Conservation (phyloP, 2,113 vertebrate species). For the Pseudopodoces humilis region DNA sequence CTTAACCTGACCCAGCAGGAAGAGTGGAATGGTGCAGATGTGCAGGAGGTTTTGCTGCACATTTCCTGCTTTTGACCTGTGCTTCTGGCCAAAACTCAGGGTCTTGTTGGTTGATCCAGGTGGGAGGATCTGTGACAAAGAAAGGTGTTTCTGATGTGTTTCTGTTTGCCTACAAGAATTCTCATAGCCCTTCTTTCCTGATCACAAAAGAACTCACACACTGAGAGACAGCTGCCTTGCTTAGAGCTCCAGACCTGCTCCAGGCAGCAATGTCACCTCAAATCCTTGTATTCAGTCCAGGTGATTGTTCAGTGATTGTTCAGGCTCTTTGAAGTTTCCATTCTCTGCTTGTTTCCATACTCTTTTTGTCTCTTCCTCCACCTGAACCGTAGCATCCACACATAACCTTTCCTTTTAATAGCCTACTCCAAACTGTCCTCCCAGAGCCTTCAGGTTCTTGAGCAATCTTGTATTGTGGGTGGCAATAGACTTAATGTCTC, state of each 20-base stretch:
- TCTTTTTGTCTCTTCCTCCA: conserved; percentile 10
- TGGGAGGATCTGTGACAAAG: not conserved
- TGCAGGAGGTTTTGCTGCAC: conserved; percentile 7
- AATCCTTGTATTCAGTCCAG: conserved; percentile 12
- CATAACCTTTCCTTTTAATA: not conserved
- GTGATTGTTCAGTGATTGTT: conserved; percentile 21
- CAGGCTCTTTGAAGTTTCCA: conserved; percentile 38
- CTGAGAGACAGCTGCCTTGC: not conserved
- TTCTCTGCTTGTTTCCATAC: conserved; percentile 1
- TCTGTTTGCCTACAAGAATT: not conserved
- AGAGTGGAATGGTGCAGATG: not conserved
- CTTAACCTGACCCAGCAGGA: not conserved
- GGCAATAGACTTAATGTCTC: conserved; percentile 41
- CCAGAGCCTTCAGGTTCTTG: conserved; percentile 45
- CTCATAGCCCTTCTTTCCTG: not conserved
- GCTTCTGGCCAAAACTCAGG: not conserved
- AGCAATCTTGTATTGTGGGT: conserved; percentile 23
- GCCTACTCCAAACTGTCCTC: not conserved
- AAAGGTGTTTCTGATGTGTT: not conserved
- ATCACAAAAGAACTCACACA: not conserved
- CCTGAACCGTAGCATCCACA: not conserved
- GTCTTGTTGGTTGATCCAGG: not conserved
- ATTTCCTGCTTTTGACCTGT: conserved; percentile 10
- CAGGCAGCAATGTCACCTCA: conserved; percentile 8
- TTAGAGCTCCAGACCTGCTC: not conserved